Conservation (phyloP, 1,140 invertebrate genomes). For the Acromyrmex charruanus region DNA sequence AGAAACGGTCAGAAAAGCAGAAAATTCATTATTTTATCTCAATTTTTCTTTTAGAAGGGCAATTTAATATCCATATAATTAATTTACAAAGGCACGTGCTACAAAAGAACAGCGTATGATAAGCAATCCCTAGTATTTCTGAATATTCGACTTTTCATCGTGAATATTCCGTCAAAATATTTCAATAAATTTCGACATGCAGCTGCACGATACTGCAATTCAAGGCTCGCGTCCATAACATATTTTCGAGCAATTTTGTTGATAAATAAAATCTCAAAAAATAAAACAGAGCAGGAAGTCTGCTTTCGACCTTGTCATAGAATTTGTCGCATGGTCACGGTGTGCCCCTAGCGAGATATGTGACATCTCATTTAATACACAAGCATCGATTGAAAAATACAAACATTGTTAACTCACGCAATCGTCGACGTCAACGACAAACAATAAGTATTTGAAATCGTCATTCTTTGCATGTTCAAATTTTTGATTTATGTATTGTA, state of each 20-base stretch:
- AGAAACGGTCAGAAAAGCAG: background rate
- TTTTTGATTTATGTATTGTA: background rate
- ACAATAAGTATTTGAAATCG: background rate
- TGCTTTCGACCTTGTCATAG: constrained; percentile 4
- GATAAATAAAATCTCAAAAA: constrained; percentile 41
- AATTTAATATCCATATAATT: constrained; percentile 33
- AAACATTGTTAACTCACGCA: constrained; percentile 7
- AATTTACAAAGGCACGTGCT: constrained; percentile 6
- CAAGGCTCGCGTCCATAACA: constrained; percentile 1
- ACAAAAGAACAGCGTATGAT: constrained; percentile 8
- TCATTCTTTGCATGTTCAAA: background rate
- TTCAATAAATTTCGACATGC: constrained; percentile 46
- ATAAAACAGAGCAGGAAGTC: constrained; percentile 13
- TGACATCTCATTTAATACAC: constrained; percentile 27
- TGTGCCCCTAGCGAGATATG: background rate
- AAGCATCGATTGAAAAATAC: constrained; percentile 32
- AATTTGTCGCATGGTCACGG: constrained; percentile 24
- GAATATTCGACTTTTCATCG: constrained; percentile 59
- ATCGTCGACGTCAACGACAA: background rate
- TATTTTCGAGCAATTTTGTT: constrained; percentile 33
- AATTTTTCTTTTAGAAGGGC: background rate
- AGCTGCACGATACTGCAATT: constrained; percentile 35
- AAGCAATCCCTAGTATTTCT: constrained; percentile 1
- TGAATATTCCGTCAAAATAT: constrained; percentile 41
- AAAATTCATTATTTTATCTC: background rate